Percentiles rank a stretch among this genome's conserved stretches.
Evolutionary conservation across 2,113 vertebrate species (phyloP).

Genomic region (Budorcas taxicolor): DNA sequence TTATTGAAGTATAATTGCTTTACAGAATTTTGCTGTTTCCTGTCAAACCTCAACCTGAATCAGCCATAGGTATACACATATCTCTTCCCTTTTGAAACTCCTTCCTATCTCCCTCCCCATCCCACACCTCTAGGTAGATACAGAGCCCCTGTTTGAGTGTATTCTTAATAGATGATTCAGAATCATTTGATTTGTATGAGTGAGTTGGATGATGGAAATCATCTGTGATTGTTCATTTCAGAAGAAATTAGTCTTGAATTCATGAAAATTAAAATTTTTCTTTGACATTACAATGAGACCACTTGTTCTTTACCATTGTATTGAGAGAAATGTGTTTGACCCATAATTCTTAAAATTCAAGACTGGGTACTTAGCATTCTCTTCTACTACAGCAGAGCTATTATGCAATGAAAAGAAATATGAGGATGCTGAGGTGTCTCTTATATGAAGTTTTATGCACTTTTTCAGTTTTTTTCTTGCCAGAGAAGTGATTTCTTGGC

Average conservation of each 20-base stretch:
- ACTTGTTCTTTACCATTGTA: neutral
- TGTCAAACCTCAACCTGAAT: neutral
- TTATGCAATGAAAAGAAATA: constrained; percentile 60
- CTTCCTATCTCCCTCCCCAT: neutral
- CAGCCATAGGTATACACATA: neutral
- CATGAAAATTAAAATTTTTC: constrained; percentile 48
- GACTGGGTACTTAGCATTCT: constrained; percentile 54
- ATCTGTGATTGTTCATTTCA: neutral
- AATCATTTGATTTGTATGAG: neutral
- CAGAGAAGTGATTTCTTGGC: constrained; percentile 57
- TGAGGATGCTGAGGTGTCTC: constrained; percentile 47
- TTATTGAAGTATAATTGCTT: neutral
- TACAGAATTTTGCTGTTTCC: neutral
- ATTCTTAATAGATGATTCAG: neutral
- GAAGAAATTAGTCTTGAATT: neutral
- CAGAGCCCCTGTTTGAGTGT: neutral
- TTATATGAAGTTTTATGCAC: constrained; percentile 54
- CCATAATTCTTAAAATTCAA: constrained; percentile 61
- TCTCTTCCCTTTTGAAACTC: neutral
- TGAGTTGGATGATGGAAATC: neutral
- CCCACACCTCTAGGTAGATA: neutral
- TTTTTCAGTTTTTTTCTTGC: constrained; percentile 45
- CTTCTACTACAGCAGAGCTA: constrained; percentile 34
- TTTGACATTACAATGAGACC: neutral
- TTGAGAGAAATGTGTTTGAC: neutral